Percentiles rank a stretch among this genome's conserved stretches.
phyloP scores from a whole-genome alignment of 2,797 vertebrate species.

The Falco cherrug region DNA sequence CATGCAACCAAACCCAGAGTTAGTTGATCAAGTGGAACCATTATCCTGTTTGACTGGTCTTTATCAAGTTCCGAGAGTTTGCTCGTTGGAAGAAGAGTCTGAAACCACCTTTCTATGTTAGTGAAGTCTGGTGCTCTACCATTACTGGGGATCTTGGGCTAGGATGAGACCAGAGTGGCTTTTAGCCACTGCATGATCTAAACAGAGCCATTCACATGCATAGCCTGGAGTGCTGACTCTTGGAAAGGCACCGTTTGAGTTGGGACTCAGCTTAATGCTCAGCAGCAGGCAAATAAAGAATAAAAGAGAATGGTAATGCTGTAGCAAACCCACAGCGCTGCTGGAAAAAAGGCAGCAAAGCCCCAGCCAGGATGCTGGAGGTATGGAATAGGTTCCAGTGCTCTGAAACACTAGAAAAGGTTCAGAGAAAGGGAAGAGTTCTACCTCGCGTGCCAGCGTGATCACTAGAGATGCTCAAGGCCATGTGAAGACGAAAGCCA shows the following conservation, averaged over 20 bases:
- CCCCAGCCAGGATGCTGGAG: neutral
- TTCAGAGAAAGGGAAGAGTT: neutral
- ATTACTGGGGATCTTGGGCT: neutral
- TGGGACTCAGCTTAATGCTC: neutral
- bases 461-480: neutral
- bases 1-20: conserved; percentile 47
- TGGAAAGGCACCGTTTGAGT: neutral
- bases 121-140: neutral
- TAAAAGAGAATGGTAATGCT: neutral
- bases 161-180: neutral
- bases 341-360: neutral
- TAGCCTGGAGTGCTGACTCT: neutral
- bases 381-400: neutral
- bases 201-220: neutral
- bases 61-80: neutral
- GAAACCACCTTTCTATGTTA: neutral
- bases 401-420: neutral
- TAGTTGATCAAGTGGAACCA: neutral
- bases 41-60: neutral
- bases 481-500: neutral
- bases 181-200: neutral
- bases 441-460: neutral
- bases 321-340: neutral
- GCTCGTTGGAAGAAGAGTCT: neutral
- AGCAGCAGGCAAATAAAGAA: neutral